Evolutionary conservation across 2,888 invertebrate genomes (phyloP).

Genomic region (Thelaira solivaga): DNA sequence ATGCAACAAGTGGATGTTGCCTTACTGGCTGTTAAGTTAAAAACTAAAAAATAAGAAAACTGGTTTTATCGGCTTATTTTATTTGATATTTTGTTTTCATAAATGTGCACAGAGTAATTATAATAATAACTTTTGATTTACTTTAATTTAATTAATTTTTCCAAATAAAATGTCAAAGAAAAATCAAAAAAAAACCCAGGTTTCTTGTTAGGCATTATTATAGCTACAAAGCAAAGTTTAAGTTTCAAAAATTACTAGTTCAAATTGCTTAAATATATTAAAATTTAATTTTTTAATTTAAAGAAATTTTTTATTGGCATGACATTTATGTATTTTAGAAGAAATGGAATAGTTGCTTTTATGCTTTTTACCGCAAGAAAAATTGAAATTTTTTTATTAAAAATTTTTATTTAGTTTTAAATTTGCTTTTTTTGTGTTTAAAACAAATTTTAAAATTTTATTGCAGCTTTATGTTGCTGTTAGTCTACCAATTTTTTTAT

Average conservation of each 20-base stretch:
- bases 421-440: slow-evolving; percentile 11
- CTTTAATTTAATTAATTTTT: no score
- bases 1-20: slow-evolving; percentile 61
- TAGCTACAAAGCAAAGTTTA: background rate
- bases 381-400: background rate
- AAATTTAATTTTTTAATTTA: background rate
- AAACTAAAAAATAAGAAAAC: slow-evolving; percentile 26
- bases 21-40: slow-evolving; percentile 57
- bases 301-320: background rate
- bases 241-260: slow-evolving; percentile 5
- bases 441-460: slow-evolving; percentile 1
- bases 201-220: background rate
- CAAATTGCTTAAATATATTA: background rate
- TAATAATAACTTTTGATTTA: no score
- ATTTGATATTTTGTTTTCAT: slow-evolving; percentile 43
- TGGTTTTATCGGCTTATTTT: slow-evolving; percentile 55
- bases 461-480: background rate
- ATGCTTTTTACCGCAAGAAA: background rate
- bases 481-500: slow-evolving; percentile 3
- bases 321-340: no score
- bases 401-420: slow-evolving; percentile 7
- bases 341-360: background rate
- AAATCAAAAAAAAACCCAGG: no score
- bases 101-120: no score
- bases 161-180: no score